Percentiles rank a stretch among this genome's conserved stretches.
Conservation (phyloP, 1,140 invertebrate species). For the Ctenoplectra terminalis region DNA sequence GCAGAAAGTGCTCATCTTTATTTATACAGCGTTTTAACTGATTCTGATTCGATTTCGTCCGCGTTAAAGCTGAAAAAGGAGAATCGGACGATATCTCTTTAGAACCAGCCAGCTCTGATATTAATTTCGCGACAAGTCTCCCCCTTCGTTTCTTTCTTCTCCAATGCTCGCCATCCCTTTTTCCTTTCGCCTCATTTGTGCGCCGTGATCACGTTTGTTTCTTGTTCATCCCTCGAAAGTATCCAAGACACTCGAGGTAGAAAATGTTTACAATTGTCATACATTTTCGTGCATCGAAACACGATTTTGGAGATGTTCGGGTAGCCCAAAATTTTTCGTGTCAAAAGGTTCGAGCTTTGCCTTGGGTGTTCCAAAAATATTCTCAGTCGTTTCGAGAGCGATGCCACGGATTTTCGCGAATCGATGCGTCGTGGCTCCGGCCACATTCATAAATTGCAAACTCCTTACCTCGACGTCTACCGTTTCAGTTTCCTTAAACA, state of each 20-base stretch:
- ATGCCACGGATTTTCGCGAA: background rate
- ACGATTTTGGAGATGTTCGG: background rate
- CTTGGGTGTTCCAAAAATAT: background rate
- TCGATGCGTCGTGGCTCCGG: no score
- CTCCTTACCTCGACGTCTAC: background rate
- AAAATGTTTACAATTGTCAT: background rate
- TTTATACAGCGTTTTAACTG: constrained; percentile 11
- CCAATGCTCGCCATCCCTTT: constrained; percentile 14
- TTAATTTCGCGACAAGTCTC: constrained; percentile 32
- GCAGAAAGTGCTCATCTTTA: constrained; percentile 5
- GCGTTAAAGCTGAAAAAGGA: background rate
- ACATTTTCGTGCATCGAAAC: background rate
- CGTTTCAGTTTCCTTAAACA: constrained; percentile 1
- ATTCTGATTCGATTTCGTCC: background rate
- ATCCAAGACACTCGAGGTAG: background rate
- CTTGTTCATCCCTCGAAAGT: background rate
- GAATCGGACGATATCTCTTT: background rate
- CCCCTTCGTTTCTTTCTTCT: constrained; percentile 16
- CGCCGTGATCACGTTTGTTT: background rate
- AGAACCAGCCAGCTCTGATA: background rate
- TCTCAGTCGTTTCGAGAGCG: background rate
- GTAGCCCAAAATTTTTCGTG: background rate
- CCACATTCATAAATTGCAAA: constrained; percentile 20
- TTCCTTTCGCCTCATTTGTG: constrained; percentile 23
- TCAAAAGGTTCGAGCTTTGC: background rate